Evolutionary conservation across 2,797 vertebrate species (phyloP).

Genomic region (Enteromius paludinosus): DNA sequence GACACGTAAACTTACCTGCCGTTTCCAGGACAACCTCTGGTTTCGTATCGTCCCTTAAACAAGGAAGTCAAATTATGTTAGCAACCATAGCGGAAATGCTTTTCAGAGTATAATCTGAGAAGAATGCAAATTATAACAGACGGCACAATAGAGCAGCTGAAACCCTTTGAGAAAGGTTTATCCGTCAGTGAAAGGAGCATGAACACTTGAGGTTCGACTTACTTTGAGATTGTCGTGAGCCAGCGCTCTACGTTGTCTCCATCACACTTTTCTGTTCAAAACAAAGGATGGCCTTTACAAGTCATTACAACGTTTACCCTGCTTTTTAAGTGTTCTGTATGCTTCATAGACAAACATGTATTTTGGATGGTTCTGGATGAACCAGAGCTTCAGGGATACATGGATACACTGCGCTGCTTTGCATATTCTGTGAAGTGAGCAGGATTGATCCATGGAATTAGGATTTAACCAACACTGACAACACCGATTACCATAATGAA

Average conservation of each 20-base stretch:
- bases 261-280: slow-evolving; percentile 58
- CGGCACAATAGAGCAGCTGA: neutral
- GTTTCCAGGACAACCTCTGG: slow-evolving; percentile 46
- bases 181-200: slow-evolving; percentile 5
- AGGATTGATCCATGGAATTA: neutral
- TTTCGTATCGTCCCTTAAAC: slow-evolving; percentile 69
- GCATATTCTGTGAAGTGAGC: slow-evolving; percentile 15
- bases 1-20: slow-evolving; percentile 59
- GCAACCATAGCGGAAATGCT: neutral
- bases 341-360: neutral
- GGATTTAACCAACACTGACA: neutral
- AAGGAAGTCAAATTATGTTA: slow-evolving; percentile 51
- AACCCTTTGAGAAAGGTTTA: slow-evolving; percentile 12
- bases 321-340: neutral
- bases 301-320: neutral
- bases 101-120: neutral
- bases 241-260: slow-evolving; percentile 63
- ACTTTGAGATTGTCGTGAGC: slow-evolving; percentile 62
- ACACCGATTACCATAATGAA: neutral
- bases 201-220: slow-evolving; percentile 36
- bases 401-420: slow-evolving; percentile 5
- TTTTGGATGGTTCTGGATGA: neutral
- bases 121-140: neutral
- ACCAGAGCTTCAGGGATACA: neutral
- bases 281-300: slow-evolving; percentile 6